Conservation (phyloP, 2,888 invertebrate species). For the Subacronicta megacephala region DNA sequence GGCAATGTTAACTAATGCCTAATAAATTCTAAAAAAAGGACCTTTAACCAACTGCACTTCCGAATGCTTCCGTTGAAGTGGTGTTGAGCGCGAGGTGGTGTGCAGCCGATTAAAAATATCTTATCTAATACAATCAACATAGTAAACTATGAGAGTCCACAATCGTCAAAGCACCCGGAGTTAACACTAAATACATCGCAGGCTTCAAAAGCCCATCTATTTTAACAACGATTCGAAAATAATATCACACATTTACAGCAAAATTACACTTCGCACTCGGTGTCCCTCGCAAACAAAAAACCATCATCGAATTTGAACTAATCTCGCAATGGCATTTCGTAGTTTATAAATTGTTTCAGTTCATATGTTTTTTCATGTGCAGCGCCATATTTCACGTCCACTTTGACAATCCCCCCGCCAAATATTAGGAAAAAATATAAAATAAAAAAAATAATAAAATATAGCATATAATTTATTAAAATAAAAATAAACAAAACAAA, state of each 20-base stretch:
- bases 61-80: constrained; percentile 32
- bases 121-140: constrained; percentile 85
- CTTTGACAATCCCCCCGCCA: constrained; percentile 86
- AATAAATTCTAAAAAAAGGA: constrained; percentile 83
- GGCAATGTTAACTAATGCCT: constrained; percentile 82
- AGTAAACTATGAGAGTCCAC: constrained; percentile 87
- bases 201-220: constrained; percentile 85
- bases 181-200: constrained; percentile 87
- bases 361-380: constrained; percentile 78
- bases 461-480: constrained; percentile 77
- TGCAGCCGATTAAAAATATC: constrained; percentile 71
- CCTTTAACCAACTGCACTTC: constrained; percentile 73
- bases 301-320: constrained; percentile 68
- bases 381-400: constrained; percentile 85
- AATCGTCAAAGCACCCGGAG: constrained; percentile 89
- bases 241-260: constrained; percentile 88
- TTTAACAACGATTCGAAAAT: constrained; percentile 84
- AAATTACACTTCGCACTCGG: constrained; percentile 83
- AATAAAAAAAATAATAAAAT: constrained; percentile 68
- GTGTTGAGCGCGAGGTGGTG: constrained; percentile 25
- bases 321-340: constrained; percentile 75
- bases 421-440: constrained; percentile 71
- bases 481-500: constrained; percentile 64
- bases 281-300: constrained; percentile 74
- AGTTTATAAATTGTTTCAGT: constrained; percentile 73